phyloP scores from a whole-genome alignment of 2,888 invertebrate species.

The Nephrocerus scutellatus region DNA sequence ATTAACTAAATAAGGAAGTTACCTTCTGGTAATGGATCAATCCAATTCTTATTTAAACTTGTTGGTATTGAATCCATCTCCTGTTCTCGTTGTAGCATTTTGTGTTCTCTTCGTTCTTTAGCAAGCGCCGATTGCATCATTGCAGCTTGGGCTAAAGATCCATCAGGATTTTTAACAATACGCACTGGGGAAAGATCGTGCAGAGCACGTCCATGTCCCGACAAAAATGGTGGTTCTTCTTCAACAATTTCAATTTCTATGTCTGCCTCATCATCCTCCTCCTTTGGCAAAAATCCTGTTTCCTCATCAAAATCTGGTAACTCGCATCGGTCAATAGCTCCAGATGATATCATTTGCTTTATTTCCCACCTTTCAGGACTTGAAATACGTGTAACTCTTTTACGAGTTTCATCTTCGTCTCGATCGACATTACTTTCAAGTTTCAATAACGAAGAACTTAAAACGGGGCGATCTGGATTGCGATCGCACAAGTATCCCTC shows the following conservation, averaged over 20 bases:
- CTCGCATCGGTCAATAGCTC: slow-evolving; percentile 86
- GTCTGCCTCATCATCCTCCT: slow-evolving; percentile 93
- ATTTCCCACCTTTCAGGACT: slow-evolving; percentile 98
- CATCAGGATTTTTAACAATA: slow-evolving; percentile 98
- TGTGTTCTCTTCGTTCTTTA: slow-evolving; percentile 92
- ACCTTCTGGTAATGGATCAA: slow-evolving; percentile 87
- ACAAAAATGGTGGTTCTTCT: slow-evolving; percentile 95
- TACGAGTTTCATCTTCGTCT: slow-evolving; percentile 73
- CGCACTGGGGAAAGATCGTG: slow-evolving; percentile 90
- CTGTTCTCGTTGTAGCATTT: slow-evolving; percentile 90
- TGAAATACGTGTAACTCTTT: slow-evolving; percentile 83
- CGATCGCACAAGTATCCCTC: slow-evolving; percentile 54
- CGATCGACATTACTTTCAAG: slow-evolving; percentile 54
- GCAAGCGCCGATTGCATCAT: slow-evolving; percentile 99
- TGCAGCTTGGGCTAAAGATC: slow-evolving; percentile 95
- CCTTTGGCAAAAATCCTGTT: slow-evolving; percentile 79
- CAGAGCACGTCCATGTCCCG: slow-evolving; percentile 83
- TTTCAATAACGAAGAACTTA: neutral
- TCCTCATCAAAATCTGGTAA: slow-evolving; percentile 97
- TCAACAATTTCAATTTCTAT: slow-evolving; percentile 97
- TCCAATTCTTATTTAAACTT: slow-evolving; percentile 88
- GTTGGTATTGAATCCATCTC: slow-evolving; percentile 82
- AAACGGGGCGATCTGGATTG: slow-evolving; percentile 83
- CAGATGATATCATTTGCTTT: slow-evolving; percentile 93
- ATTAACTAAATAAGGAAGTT: slow-evolving; percentile 22